phyloP scores from a whole-genome alignment of 2,888 invertebrate species.

The Rugalucina vietnamica region DNA sequence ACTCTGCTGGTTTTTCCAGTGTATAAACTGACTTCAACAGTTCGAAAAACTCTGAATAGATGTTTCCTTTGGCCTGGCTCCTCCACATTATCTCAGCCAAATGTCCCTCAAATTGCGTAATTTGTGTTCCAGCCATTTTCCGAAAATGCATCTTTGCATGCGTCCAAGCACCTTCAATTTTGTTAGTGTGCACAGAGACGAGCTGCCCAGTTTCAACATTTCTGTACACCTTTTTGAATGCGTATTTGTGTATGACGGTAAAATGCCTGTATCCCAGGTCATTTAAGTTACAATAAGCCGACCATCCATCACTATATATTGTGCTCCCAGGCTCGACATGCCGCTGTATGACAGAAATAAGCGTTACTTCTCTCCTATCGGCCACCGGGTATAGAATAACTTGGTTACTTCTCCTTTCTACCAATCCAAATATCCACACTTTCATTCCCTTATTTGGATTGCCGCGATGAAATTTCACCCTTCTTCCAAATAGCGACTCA shows the following conservation, averaged over 20 bases:
- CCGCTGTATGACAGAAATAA: conserved; percentile 22
- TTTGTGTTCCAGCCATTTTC: conserved; percentile 6
- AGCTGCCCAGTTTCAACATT: conserved; percentile 26
- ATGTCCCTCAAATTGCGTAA: conserved; percentile 5
- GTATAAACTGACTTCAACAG: not conserved
- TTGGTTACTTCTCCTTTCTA: conserved; percentile 29
- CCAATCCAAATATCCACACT: conserved; percentile 54
- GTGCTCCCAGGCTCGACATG: conserved; percentile 26
- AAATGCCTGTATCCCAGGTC: conserved; percentile 32
- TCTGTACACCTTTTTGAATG: conserved; percentile 23
- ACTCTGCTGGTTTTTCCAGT: not conserved
- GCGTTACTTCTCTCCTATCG: conserved; percentile 6
- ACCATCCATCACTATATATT: conserved; percentile 39
- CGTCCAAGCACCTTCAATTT: conserved; percentile 51
- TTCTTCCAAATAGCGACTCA: conserved; percentile 16
- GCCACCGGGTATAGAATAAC: conserved; percentile 27
- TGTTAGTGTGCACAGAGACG: conserved; percentile 15
- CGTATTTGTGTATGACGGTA: conserved; percentile 24
- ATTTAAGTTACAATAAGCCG: conserved; percentile 23
- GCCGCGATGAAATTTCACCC: conserved; percentile 41
- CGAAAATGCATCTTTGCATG: conserved; percentile 51
- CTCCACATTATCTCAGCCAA: conserved; percentile 16
- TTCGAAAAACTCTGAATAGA: not conserved
- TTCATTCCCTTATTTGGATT: conserved; percentile 33
- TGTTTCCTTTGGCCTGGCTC: not conserved